phyloP scores from a whole-genome alignment of 2,113 vertebrate species.

The Petrocephalus microphthalmus region DNA sequence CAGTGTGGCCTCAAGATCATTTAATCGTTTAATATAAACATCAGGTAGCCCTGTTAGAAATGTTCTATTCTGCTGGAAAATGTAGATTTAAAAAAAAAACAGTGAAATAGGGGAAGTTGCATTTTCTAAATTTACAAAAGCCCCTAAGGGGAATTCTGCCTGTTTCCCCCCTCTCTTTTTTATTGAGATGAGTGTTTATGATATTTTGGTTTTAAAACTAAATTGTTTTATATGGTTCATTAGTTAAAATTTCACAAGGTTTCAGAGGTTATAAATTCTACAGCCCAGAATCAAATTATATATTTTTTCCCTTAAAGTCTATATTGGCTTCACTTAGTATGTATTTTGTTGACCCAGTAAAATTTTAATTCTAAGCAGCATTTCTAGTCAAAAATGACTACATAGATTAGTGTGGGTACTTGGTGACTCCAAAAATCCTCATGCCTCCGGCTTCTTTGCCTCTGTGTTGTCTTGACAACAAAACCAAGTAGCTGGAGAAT shows the following conservation, averaged over 20 bases:
- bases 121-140: not conserved
- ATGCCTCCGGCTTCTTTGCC: slow-evolving; percentile 17
- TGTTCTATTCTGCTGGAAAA: not conserved
- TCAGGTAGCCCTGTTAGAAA: not conserved
- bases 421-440: not conserved
- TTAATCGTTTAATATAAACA: not conserved
- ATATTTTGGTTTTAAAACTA: not conserved
- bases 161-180: not conserved
- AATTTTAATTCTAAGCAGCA: not conserved
- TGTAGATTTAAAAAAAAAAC: not conserved
- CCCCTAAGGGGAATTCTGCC: not conserved
- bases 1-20: not conserved
- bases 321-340: not conserved
- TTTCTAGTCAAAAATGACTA: not conserved
- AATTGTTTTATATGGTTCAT: not conserved
- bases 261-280: not conserved
- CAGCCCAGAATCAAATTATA: not conserved
- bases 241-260: not conserved
- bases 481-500: slow-evolving; percentile 39
- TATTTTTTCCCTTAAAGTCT: not conserved
- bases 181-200: not conserved
- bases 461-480: slow-evolving; percentile 48
- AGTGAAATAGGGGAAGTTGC: slow-evolving; percentile 10
- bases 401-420: not conserved
- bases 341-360: not conserved